Percentiles rank a stretch among this genome's conserved stretches.
Evolutionary conservation across 2,888 invertebrate genomes (phyloP).

Genomic region (Fragum fragum): DNA sequence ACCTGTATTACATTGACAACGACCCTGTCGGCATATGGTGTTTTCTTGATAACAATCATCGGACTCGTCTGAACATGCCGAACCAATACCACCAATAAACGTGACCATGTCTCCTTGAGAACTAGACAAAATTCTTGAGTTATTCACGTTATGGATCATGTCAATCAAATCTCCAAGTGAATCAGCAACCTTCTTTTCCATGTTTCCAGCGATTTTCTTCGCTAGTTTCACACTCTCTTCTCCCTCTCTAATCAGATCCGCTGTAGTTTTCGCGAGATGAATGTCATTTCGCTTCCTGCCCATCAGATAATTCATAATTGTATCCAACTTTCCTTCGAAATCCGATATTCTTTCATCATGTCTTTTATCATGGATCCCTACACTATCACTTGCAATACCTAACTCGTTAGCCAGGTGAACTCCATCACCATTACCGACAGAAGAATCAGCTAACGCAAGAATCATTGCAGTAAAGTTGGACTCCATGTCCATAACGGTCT

Average conservation of each 20-base stretch:
- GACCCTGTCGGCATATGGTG: conserved; percentile 38
- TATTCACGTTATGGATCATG: background rate
- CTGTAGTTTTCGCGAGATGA: background rate
- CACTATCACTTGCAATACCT: background rate
- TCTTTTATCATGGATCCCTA: background rate
- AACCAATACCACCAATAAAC: conserved; percentile 42
- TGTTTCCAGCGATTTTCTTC: background rate
- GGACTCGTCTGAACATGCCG: conserved; percentile 29
- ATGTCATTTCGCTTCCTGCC: background rate
- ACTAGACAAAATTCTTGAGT: background rate
- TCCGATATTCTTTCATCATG: background rate
- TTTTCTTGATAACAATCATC: conserved; percentile 34
- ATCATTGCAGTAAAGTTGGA: background rate
- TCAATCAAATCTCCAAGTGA: background rate
- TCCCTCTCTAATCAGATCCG: background rate
- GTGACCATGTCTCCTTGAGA: background rate
- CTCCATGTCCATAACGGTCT: background rate
- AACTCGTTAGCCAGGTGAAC: background rate
- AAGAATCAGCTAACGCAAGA: background rate
- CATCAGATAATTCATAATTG: background rate
- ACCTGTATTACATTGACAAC: conserved; percentile 50
- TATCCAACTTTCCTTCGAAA: background rate
- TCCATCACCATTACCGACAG: background rate
- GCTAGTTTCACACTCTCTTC: background rate
- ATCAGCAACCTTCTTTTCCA: background rate